phyloP scores from a whole-genome alignment of 2,888 invertebrate genomes.

The Cheilosia pagana region DNA sequence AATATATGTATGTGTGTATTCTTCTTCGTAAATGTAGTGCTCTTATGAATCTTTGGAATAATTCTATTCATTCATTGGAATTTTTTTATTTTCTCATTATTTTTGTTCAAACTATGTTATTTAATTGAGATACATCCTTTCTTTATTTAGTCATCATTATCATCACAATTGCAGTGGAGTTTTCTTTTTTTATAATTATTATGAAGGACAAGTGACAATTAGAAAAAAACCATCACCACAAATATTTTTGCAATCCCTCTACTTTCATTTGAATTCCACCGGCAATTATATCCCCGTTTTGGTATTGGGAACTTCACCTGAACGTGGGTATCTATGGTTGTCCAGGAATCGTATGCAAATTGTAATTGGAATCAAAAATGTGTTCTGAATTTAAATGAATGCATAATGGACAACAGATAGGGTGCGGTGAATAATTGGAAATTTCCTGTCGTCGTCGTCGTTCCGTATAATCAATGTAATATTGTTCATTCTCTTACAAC shows the following conservation, averaged over 20 bases:
- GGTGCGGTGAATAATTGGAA: not conserved
- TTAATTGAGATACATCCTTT: conserved; percentile 71
- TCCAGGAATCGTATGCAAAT: conserved; percentile 44
- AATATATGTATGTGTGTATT: conserved; percentile 59
- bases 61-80: conserved; percentile 53
- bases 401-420: not conserved
- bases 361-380: conserved; percentile 51
- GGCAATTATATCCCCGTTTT: conserved; percentile 50
- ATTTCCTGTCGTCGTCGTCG: conserved; percentile 9
- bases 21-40: conserved; percentile 35
- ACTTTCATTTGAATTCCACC: conserved; percentile 50
- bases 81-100: conserved; percentile 61
- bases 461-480: conserved; percentile 10
- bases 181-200: conserved; percentile 7
- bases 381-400: conserved; percentile 50
- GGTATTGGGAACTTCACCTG: conserved; percentile 3
- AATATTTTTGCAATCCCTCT: conserved; percentile 11
- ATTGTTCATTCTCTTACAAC: conserved; percentile 17
- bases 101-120: conserved; percentile 7
- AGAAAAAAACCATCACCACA: not conserved
- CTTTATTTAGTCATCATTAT: conserved; percentile 70
- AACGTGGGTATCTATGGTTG: conserved; percentile 1
- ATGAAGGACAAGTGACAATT: not conserved
- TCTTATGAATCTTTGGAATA: conserved; percentile 47
- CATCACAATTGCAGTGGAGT: not conserved